Evolutionary conservation across 1,140 invertebrate species (phyloP), one percentile per base, ranked within the genome.

Genomic region (Drosophila mayri): DNA sequence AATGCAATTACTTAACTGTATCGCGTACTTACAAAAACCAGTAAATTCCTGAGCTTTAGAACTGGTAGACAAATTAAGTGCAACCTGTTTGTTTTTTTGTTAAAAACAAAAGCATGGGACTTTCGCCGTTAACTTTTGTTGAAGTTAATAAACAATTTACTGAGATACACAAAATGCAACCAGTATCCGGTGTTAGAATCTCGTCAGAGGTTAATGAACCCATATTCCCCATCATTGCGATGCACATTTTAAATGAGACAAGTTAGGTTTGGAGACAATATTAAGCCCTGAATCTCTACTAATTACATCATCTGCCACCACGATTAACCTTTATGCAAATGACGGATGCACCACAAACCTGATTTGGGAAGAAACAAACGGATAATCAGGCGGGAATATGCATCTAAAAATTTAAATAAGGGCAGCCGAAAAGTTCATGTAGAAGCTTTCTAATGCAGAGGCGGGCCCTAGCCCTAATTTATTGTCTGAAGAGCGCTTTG

Each of bases 341-440:
- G 50, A 41, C 35, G 11, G n/a, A 35, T 59, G 65, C 50, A 58
- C 14, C 35, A 22, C 28, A 55, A 58, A 72, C 68, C 50, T 35
- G 68, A 46, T 72, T 40, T 35, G 6, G 2, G 18, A 18, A 44
- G 20, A 3, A 37, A 35, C 43, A 5, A 40, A 10, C 25, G 10
- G 9, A 7, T 20, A 22, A 46, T 43, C 25, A 11, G 32, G 16
- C 25, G 8, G 10, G 12, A 3, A 28, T 61, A 35, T 37, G 18
- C 63, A 65, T 28, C 35, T 61, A 0, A 35, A 35, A 54, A 71
- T 71, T 71, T 57, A 57, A 55, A 73, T 46, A 62, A 64, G 40
- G 22, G 47, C 58, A 65, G 43, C 7, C 28, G 41, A 46, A 22
- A 66, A 22, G 43, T 40, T 20, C 4, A 40, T 57, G 20, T 41